These are phyloP conservation scores for Heliconius hewitsoni DNA, from an alignment of 1,140 invertebrate species.

Conservation along the genomic window DNA sequence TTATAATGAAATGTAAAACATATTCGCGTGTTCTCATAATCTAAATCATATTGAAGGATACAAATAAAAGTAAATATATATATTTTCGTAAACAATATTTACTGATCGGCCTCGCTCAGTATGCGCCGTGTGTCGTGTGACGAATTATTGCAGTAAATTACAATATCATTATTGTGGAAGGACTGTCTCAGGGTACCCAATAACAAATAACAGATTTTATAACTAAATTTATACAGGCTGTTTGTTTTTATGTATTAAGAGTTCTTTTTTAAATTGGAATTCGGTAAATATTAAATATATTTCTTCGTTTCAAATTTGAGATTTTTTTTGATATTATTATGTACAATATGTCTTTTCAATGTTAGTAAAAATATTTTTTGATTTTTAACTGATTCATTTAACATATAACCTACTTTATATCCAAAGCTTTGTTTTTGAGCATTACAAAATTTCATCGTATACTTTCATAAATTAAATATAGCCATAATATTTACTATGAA, in stretches of 20 bases:
- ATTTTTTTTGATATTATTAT: too few relatives aligned
- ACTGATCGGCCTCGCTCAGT: slow-evolving; percentile 25
- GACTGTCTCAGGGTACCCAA: slow-evolving; percentile 42
- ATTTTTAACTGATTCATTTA: too few relatives aligned
- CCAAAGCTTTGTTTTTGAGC: too few relatives aligned
- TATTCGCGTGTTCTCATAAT: slow-evolving; percentile 39
- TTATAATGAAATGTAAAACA: neutral
- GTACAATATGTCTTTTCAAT: too few relatives aligned
- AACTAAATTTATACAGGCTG: slow-evolving; percentile 36
- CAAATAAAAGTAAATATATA: slow-evolving; percentile 23
- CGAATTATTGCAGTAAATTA: slow-evolving; percentile 53
- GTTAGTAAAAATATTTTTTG: too few relatives aligned
- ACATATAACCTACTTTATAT: too few relatives aligned
- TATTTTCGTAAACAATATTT: slow-evolving; percentile 40
- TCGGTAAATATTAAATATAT: neutral
- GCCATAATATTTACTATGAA: too few relatives aligned
- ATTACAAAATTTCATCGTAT: too few relatives aligned
- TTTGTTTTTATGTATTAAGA: slow-evolving; percentile 1
- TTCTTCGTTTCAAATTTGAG: neutral
- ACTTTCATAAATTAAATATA: too few relatives aligned
- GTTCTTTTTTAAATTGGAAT: neutral
- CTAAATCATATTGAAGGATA: slow-evolving; percentile 41
- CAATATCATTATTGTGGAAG: slow-evolving; percentile 49
- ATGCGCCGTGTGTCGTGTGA: slow-evolving; percentile 27
- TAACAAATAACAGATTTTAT: slow-evolving; percentile 42